Conservation (phyloP, 2,797 vertebrate species). For the Rhincodon typus region DNA sequence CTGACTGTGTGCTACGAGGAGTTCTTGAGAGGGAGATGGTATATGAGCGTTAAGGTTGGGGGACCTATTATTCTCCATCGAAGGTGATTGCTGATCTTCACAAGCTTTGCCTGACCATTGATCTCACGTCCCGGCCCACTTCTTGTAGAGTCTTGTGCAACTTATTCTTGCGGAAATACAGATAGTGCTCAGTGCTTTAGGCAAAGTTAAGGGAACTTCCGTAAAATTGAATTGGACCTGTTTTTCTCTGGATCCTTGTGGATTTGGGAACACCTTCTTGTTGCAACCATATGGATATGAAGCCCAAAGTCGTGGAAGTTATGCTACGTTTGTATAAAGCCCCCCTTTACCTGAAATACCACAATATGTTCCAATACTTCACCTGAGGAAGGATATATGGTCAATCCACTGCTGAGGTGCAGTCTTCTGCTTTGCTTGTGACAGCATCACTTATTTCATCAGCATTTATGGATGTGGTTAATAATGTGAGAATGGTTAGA, state of each 20-base stretch:
- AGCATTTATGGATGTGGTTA: no score
- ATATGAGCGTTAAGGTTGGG: background rate
- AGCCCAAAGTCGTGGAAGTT: background rate
- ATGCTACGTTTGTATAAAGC: background rate
- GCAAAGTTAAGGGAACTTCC: background rate
- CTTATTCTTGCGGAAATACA: background rate
- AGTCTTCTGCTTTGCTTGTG: no score
- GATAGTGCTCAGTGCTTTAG: background rate
- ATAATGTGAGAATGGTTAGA: no score
- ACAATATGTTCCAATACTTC: background rate
- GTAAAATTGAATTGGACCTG: background rate
- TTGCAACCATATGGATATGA: background rate
- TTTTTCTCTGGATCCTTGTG: background rate
- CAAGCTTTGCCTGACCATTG: background rate
- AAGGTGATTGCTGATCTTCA: background rate
- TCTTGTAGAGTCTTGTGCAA: background rate
- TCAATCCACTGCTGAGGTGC: no score
- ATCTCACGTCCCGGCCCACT: background rate
- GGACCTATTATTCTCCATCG: background rate
- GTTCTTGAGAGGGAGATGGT: background rate
- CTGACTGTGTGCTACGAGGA: background rate
- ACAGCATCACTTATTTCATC: no score
- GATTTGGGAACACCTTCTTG: background rate
- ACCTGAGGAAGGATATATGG: background rate
- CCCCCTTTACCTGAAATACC: background rate